Evolutionary conservation across 2,888 invertebrate genomes (phyloP), one percentile per base, ranked within the genome.

Genomic region (Mesopsocus fuscifrons): DNA sequence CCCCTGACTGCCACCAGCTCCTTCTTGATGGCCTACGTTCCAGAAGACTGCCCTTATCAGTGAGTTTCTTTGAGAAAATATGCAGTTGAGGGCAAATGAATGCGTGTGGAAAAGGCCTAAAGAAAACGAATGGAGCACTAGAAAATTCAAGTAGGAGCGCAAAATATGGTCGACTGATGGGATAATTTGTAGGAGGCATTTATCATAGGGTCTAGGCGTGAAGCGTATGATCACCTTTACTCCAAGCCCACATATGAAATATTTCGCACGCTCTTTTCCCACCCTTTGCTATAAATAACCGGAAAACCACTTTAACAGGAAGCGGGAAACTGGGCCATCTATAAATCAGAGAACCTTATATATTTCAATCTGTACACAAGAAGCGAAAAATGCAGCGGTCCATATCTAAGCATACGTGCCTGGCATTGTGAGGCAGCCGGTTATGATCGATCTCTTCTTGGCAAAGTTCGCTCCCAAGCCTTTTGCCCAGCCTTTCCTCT

Each of bases 11-110:
- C 53, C 38, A 60, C 63, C 56, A 71, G 54, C 45, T 61, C 63
- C 1, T 55, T 63, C 49, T 54, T 64, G 32, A 67, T 71, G 52
- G 68, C 67, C 11, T 50, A 52, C 2, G 46, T 54, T 41, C 64
- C 68, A 20, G 71, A 74, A n/a, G 77, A 78, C 51, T 80, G 79
- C 54, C 72, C 71, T 35, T 75, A 76, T 58, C 74, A 74, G 78
- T 79, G 60, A 59, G 64, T 56, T 30, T n/a, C n/a, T n/a, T 21
- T 46, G 42, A 42, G 45, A 46, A 44, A 45, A 48, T 46, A 38
- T 48, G n/a, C n/a, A n/a, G n/a, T n/a, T n/a, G n/a, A n/a, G n/a
- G n/a, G n/a, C n/a, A n/a, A n/a, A n/a, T n/a, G n/a, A n/a, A n/a
- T n/a, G n/a, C n/a, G n/a, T n/a, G n/a, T n/a, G n/a, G n/a, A n/a